Conservation (phyloP, 2,113 vertebrate genomes). For the Melanotaenia duboulayi region DNA sequence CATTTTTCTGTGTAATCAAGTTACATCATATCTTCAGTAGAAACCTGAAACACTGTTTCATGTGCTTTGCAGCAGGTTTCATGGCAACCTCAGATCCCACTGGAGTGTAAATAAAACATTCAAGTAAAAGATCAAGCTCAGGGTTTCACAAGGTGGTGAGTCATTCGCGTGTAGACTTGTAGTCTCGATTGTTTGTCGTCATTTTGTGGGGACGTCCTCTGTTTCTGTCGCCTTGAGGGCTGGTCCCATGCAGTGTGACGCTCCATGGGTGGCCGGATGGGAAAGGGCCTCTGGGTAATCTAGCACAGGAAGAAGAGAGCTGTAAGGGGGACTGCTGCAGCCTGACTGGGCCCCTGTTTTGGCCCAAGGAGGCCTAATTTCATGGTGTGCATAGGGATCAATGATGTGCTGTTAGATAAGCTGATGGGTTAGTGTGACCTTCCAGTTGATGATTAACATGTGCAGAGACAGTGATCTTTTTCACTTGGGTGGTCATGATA, state of each 20-base stretch:
- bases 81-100: conserved; percentile 37
- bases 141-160: conserved; percentile 34
- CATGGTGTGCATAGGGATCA: conserved; percentile 28
- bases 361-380: conserved; percentile 43
- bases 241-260: conserved; percentile 30
- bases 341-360: conserved; percentile 11
- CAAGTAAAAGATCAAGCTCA: conserved; percentile 34
- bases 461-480: neutral
- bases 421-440: conserved; percentile 27
- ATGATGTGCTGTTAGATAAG: conserved; percentile 30
- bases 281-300: conserved; percentile 52
- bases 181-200: conserved; percentile 47
- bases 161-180: conserved; percentile 46
- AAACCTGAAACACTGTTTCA: conserved; percentile 37
- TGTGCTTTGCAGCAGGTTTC: conserved; percentile 27
- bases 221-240: conserved; percentile 30
- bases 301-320: conserved; percentile 47
- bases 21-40: conserved; percentile 16
- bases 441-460: conserved; percentile 48
- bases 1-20: conserved; percentile 36
- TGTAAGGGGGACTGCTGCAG: conserved; percentile 5
- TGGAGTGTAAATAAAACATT: conserved; percentile 46
- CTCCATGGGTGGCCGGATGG: conserved; percentile 62
- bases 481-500: neutral
- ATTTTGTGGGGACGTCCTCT: conserved; percentile 43